Evolutionary conservation across 2,113 vertebrate genomes (phyloP), one percentile per base, ranked within the genome.

Genomic region (Larimichthys crocea): DNA sequence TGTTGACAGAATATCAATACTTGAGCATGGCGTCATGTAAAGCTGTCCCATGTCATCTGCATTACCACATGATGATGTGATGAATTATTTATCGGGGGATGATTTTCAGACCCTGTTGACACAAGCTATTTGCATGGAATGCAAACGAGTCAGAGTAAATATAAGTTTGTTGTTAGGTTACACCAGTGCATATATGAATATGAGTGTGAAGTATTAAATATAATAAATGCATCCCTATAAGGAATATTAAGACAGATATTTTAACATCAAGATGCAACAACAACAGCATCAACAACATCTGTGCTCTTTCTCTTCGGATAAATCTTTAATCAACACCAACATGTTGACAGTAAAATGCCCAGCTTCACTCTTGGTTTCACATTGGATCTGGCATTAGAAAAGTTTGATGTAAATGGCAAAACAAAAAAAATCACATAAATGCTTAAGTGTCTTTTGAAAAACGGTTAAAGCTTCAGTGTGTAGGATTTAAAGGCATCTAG

Each of bases 1-100:
- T 64, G 11, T 44, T 82, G 69, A 57, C 66, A 70, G 60, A 65
- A 65, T 82, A 69, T 91, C 85, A 75, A 73, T 80, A 53, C 40
- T 16, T 12, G 24, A 66, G 67, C 55, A 79, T 0, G 5, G 1
- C 14, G n/a, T 31, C 2, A 0, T 67, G 77, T 67, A 29, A 63
- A 70, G 48, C 74, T 19, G 57, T 31, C 48, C 66, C 24, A 49
- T 40, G 52, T 80, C 72, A 59, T 86, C 74, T 67, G 60, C 78
- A 74, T 83, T 49, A 40, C 67, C 72, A 35, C 71, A 73, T 1
- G 64, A 69, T 22, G 64, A 61, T 48, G 15, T 0, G 42, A 59
- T 80, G 42, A 80, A 85, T 85, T 40, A 87, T 83, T 79, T 42
- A 80, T 74, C 2, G 22, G 12, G 55, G 40, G 29, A 44, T 19